Evolutionary conservation across 2,797 vertebrate species (phyloP).

Genomic region (Poecile montanus): DNA sequence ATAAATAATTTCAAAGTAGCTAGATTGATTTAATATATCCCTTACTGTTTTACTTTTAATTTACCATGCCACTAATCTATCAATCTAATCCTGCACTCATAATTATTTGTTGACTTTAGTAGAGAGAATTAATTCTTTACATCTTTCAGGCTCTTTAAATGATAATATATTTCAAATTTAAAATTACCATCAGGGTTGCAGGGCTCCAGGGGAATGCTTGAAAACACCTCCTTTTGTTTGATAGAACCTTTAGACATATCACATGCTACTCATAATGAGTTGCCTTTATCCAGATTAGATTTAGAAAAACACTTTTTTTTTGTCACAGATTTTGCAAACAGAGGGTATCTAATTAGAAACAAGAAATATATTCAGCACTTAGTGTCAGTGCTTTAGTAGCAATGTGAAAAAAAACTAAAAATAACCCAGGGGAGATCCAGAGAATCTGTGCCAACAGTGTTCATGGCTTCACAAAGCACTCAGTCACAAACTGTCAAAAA

Average conservation of each 20-base stretch:
- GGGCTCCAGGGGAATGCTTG: constrained; percentile 54
- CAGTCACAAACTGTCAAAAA: constrained; percentile 24
- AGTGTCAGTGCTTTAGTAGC: constrained; percentile 37
- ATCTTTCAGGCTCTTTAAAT: constrained; percentile 64
- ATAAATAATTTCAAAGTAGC: constrained; percentile 42
- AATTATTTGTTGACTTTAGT: constrained; percentile 69
- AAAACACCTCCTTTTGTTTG: constrained; percentile 71
- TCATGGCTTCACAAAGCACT: not conserved
- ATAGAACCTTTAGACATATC: constrained; percentile 60
- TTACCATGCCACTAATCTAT: constrained; percentile 64
- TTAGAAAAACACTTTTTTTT: constrained; percentile 49
- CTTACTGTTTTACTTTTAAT: constrained; percentile 62
- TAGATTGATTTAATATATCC: constrained; percentile 51
- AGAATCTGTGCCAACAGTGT: constrained; percentile 28
- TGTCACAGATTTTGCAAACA: constrained; percentile 54
- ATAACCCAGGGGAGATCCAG: constrained; percentile 53
- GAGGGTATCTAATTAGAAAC: constrained; percentile 65
- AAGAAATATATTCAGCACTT: constrained; percentile 63
- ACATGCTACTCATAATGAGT: constrained; percentile 51
- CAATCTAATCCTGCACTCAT: constrained; percentile 61
- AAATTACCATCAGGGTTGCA: constrained; percentile 52
- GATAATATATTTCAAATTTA: constrained; percentile 71
- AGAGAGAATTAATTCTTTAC: constrained; percentile 66
- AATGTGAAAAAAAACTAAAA: constrained; percentile 53
- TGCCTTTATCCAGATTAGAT: constrained; percentile 59